These are phyloP conservation scores for Drosophila asahinai DNA, from an alignment of 1,140 invertebrate species.

Conservation along the genomic window DNA sequence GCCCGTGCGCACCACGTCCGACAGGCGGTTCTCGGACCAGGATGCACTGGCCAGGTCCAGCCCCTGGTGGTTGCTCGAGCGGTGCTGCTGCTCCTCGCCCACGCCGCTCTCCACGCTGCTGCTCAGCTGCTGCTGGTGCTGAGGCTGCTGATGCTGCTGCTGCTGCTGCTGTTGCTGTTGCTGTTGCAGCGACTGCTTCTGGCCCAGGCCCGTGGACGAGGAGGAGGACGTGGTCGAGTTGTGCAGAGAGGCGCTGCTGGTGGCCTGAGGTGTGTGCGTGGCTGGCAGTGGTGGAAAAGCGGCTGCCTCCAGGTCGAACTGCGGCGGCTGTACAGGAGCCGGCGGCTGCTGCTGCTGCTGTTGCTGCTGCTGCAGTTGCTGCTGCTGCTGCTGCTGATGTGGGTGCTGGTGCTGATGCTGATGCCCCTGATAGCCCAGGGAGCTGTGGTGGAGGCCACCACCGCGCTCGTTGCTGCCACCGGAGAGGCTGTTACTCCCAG, in stretches of 20 bases:
- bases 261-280: slow-evolving; percentile 57
- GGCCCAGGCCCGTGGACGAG: slow-evolving; percentile 14
- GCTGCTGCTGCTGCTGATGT: slow-evolving; percentile 62
- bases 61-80: slow-evolving; percentile 59
- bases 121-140: slow-evolving; percentile 20
- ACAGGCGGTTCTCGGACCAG: slow-evolving; percentile 87
- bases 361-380: slow-evolving; percentile 76
- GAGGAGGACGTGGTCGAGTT: slow-evolving; percentile 34
- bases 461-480: slow-evolving; percentile 53
- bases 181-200: slow-evolving; percentile 43
- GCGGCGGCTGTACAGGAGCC: slow-evolving; percentile 84
- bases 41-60: slow-evolving; percentile 66
- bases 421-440: slow-evolving; percentile 68
- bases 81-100: slow-evolving; percentile 46
- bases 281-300: slow-evolving; percentile 93
- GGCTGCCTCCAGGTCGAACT: slow-evolving; percentile 93
- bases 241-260: slow-evolving; percentile 58
- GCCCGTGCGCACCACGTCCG: slow-evolving; percentile 91
- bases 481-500: slow-evolving; percentile 37
- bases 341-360: slow-evolving; percentile 67
- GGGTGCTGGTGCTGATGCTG: slow-evolving; percentile 59
- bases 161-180: slow-evolving; percentile 46
- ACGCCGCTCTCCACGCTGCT: slow-evolving; percentile 41
- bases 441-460: slow-evolving; percentile 54
- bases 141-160: slow-evolving; percentile 41